Evolutionary conservation across 1,140 invertebrate species (phyloP).

Genomic region (Cotesia glomerata): DNA sequence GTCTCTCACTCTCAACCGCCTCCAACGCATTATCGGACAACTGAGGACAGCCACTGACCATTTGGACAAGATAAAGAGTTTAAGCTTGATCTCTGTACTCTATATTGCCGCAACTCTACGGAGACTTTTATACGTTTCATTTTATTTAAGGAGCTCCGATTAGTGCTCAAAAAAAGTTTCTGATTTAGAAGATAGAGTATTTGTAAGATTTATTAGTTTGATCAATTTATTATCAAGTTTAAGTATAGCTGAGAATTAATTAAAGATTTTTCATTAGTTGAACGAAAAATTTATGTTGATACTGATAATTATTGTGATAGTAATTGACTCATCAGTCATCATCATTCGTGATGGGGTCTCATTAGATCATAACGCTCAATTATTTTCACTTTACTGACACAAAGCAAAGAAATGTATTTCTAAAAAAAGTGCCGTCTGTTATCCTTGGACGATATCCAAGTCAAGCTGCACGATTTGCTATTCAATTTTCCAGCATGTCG

Average conservation of each 20-base stretch:
- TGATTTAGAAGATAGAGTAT: too few species aligned
- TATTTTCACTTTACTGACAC: neutral
- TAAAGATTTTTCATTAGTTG: too few species aligned
- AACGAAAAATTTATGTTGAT: too few species aligned
- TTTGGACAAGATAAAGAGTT: conserved; percentile 42
- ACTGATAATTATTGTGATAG: too few species aligned
- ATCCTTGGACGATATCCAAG: neutral
- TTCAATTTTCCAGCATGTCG: neutral
- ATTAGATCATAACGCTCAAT: neutral
- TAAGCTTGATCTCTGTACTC: conserved; percentile 17
- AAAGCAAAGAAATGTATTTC: neutral
- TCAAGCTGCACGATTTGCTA: neutral
- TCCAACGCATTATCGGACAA: conserved; percentile 57
- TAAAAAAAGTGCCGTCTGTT: conserved; percentile 6
- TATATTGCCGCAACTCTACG: neutral
- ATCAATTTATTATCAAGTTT: too few species aligned
- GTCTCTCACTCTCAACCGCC: conserved; percentile 13
- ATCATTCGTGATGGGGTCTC: too few species aligned
- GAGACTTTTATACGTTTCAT: too few species aligned
- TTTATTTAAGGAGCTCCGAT: too few species aligned
- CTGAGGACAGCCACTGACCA: conserved; percentile 53
- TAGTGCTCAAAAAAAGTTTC: too few species aligned
- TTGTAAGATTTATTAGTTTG: too few species aligned
- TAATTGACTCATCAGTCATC: too few species aligned
- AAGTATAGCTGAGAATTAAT: too few species aligned